phyloP scores from a whole-genome alignment of 2,888 invertebrate genomes.

The Acronicta alni region DNA sequence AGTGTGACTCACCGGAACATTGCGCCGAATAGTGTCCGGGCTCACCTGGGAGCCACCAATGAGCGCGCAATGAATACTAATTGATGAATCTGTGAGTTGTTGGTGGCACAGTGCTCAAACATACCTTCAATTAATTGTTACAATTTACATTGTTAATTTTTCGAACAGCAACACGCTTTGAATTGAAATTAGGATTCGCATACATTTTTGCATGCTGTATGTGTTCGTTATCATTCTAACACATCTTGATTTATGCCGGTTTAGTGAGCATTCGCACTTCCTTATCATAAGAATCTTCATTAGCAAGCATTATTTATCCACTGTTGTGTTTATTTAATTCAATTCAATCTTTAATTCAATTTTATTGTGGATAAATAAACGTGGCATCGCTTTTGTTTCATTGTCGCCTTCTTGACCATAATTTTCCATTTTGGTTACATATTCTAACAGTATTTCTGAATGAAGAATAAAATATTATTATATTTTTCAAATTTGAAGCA shows the following conservation, averaged over 20 bases:
- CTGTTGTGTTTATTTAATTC: conserved; percentile 11
- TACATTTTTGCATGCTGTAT: conserved; percentile 27
- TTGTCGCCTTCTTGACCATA: background rate
- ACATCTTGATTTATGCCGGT: conserved; percentile 43
- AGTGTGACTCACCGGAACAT: conserved; percentile 83
- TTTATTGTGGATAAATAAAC: conserved; percentile 1
- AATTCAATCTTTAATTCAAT: too few species aligned
- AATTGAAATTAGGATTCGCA: conserved; percentile 53
- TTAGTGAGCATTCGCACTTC: conserved; percentile 30
- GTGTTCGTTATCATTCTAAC: conserved; percentile 19
- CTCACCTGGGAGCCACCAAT: conserved; percentile 72
- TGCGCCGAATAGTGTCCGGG: conserved; percentile 74
- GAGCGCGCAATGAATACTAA: conserved; percentile 74
- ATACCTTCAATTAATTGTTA: conserved; percentile 54
- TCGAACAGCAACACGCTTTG: conserved; percentile 47
- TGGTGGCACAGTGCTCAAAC: conserved; percentile 57
- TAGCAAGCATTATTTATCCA: conserved; percentile 22
- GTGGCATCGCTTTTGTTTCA: background rate
- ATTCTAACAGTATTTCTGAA: background rate
- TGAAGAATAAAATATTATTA: too few species aligned
- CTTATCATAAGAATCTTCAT: conserved; percentile 37
- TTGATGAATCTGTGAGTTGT: conserved; percentile 57
- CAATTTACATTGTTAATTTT: conserved; percentile 64
- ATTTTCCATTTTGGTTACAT: background rate
- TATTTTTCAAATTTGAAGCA: too few species aligned